Evolutionary conservation across 2,888 invertebrate species (phyloP), one percentile per base, ranked within the genome.

Genomic region (Gordius sp.): DNA sequence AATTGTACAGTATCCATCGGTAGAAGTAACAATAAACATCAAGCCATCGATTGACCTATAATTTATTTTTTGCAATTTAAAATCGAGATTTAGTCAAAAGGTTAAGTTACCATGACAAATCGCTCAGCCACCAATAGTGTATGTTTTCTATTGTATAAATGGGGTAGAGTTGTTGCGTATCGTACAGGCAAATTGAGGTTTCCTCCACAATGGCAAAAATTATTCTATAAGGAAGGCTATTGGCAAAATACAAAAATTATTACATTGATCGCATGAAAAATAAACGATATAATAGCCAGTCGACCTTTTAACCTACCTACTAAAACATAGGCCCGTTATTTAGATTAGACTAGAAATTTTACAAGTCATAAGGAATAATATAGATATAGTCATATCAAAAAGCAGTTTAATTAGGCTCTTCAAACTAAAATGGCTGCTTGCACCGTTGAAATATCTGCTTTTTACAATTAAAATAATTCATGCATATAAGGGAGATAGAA

Each of bases 121-220:
- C 85, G 2, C 82, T 83, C 47, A 87, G 72, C 61, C 81, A 74
- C n/a, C 83, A 81, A 64, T 84, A 85, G 67, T 86, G 85, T 62
- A 86, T 81, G 65, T 83, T 80, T 25, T 80, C 77, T 58, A 85
- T 75, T 57, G 78, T 73, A 0, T 78, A 83, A 68, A 87, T 78
- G 0, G 86, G 86, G 39, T 75, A 71, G 2, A 71, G 67, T 65
- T 83, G 82, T 67, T 86, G 83, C 0, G 84, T 84, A 65, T 87
- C 86, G 66, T 83, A 85, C 41, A 87, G 71, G 58, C 82, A 73
- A 28, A 97, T 78, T 1, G 68, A 65, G 63, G 80, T 79, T 63
- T 80, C 79, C 1, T 89, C 85, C 23, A 82, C 86, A 16, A 91
- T 79, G 1, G 91, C 91, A 67, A 87, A 82, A 58, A 97, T 72